Conservation (phyloP, 2,113 vertebrate genomes). For the Aleadryas rufinucha region DNA sequence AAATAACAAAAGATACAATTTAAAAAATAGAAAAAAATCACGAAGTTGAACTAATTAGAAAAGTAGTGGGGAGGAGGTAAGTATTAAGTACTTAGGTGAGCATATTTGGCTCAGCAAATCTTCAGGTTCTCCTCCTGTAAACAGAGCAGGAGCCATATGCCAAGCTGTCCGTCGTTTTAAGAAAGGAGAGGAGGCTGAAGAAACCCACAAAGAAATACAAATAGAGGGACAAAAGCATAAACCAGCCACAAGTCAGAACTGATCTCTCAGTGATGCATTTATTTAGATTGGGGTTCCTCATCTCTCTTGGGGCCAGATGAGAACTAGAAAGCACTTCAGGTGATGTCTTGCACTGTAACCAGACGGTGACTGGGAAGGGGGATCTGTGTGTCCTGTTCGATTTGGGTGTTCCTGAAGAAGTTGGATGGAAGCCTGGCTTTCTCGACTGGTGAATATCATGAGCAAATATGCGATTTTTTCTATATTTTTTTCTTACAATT, state of each 20-base stretch:
- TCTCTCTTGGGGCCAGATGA: neutral
- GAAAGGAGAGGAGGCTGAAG: neutral
- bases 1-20: neutral
- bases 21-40: neutral
- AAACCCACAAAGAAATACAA: neutral
- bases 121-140: neutral
- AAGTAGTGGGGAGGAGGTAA: neutral
- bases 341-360: neutral
- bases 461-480: neutral
- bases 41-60: neutral
- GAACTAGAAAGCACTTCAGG: neutral
- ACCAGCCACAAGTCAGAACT: neutral
- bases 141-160: neutral
- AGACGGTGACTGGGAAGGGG: neutral
- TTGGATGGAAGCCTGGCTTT: conserved; percentile 56
- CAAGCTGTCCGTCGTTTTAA: neutral
- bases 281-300: neutral
- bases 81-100: conserved; percentile 20
- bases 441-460: conserved; percentile 50
- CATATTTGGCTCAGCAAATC: conserved; percentile 25
- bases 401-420: neutral
- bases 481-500: neutral
- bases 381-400: neutral
- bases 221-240: neutral
- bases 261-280: neutral